These are phyloP conservation scores for Stegana nigrithorax DNA, from an alignment of 2,888 invertebrate species.

Conservation along the genomic window DNA sequence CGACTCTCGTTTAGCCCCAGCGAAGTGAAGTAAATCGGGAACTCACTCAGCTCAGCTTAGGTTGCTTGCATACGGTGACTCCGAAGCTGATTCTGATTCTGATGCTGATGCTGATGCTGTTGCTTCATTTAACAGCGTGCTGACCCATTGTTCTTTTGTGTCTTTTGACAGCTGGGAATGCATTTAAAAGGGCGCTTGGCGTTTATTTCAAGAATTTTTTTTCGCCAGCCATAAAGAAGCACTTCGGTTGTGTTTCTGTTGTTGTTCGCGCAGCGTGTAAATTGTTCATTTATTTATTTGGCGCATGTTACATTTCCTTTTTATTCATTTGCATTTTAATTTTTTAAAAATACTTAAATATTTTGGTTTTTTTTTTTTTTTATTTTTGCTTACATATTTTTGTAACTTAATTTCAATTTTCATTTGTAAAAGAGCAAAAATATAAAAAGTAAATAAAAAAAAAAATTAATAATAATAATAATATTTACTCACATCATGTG, in stretches of 20 bases:
- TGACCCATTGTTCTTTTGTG: constrained; percentile 58
- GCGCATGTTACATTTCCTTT: constrained; percentile 41
- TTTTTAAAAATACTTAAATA: constrained; percentile 10
- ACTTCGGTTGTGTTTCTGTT: constrained; percentile 8
- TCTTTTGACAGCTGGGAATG: constrained; percentile 50
- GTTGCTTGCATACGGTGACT: constrained; percentile 20
- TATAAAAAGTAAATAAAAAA: constrained; percentile 32
- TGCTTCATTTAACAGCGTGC: not conserved
- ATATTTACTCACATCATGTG: constrained; percentile 67
- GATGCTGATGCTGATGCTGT: not conserved
- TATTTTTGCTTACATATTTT: constrained; percentile 27
- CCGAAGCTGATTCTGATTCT: constrained; percentile 1
- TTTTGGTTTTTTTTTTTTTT: constrained; percentile 34
- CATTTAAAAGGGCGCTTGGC: constrained; percentile 58
- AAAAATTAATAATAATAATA: constrained; percentile 37
- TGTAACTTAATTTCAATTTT: constrained; percentile 46
- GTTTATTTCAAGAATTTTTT: constrained; percentile 50
- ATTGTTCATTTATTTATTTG: constrained; percentile 44
- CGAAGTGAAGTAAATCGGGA: too few species aligned
- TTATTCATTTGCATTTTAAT: constrained; percentile 29
- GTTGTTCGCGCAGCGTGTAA: constrained; percentile 34
- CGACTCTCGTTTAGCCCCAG: too few species aligned
- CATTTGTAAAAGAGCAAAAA: constrained; percentile 39
- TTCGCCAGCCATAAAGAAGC: not conserved
- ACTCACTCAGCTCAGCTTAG: constrained; percentile 45